Evolutionary conservation across 2,888 invertebrate genomes (phyloP).

Genomic region (Drosophila siamana): DNA sequence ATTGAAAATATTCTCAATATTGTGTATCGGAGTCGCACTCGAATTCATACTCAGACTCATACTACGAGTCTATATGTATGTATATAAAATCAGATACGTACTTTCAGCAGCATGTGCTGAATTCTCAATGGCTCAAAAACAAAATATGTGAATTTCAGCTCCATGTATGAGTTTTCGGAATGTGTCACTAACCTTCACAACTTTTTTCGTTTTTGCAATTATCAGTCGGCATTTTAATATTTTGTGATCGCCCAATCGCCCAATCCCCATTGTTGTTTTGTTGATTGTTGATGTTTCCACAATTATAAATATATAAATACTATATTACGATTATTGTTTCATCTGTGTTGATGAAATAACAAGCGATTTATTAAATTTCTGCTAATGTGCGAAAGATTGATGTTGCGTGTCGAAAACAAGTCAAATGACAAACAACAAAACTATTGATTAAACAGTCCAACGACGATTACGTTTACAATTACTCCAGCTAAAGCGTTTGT

Average conservation of each 20-base stretch:
- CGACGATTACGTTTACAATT: not conserved
- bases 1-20: conserved; percentile 45
- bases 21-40: conserved; percentile 15
- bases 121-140: conserved; percentile 45
- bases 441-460: conserved; percentile 18
- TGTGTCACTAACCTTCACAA: conserved; percentile 65
- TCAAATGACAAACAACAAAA: conserved; percentile 17
- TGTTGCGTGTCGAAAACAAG: conserved; percentile 67
- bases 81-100: conserved; percentile 17
- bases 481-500: conserved; percentile 36
- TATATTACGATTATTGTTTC: conserved; percentile 24
- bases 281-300: not conserved
- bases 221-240: conserved; percentile 24
- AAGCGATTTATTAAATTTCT: conserved; percentile 27
- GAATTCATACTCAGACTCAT: not conserved
- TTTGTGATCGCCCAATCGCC: conserved; percentile 10
- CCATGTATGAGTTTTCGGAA: conserved; percentile 35
- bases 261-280: not conserved
- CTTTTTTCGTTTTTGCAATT: conserved; percentile 40
- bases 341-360: conserved; percentile 7
- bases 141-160: conserved; percentile 19
- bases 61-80: not conserved
- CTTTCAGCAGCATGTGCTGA: conserved; percentile 59
- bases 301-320: conserved; percentile 31
- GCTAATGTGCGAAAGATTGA: conserved; percentile 62